Conservation (phyloP, 2,888 invertebrate species). For the Formica aserva region DNA sequence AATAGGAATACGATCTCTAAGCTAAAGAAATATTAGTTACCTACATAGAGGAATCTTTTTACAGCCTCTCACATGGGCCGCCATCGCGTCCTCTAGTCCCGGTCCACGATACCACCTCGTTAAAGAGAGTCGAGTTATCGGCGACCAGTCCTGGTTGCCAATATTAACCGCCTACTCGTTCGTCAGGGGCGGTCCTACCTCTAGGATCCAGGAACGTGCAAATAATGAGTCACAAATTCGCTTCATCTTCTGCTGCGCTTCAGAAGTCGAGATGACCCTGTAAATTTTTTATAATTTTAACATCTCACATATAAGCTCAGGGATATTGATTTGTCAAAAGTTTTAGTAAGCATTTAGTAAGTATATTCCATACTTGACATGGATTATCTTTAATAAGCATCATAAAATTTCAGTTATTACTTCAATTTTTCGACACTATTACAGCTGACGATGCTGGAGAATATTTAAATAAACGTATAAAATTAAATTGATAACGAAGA, state of each 20-base stretch:
- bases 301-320: not conserved
- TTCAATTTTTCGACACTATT: not conserved
- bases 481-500: not conserved
- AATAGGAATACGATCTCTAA: not conserved
- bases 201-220: conserved; percentile 82
- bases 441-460: not conserved
- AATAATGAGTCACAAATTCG: conserved; percentile 56
- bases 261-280: not conserved
- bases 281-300: conserved; percentile 1
- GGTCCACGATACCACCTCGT: conserved; percentile 75
- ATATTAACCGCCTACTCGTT: conserved; percentile 80
- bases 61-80: conserved; percentile 63
- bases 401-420: not conserved
- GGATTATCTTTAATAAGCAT: not conserved
- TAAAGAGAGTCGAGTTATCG: conserved; percentile 74
- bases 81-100: conserved; percentile 79
- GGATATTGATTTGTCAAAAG: not conserved
- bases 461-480: not conserved
- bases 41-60: conserved; percentile 21
- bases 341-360: not conserved
- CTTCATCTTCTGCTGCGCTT: not conserved
- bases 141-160: conserved; percentile 75
- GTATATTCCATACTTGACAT: not conserved
- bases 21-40: conserved; percentile 19
- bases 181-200: conserved; percentile 82